phyloP scores from a whole-genome alignment of 1,140 invertebrate genomes.

The Drosophila miranda region DNA sequence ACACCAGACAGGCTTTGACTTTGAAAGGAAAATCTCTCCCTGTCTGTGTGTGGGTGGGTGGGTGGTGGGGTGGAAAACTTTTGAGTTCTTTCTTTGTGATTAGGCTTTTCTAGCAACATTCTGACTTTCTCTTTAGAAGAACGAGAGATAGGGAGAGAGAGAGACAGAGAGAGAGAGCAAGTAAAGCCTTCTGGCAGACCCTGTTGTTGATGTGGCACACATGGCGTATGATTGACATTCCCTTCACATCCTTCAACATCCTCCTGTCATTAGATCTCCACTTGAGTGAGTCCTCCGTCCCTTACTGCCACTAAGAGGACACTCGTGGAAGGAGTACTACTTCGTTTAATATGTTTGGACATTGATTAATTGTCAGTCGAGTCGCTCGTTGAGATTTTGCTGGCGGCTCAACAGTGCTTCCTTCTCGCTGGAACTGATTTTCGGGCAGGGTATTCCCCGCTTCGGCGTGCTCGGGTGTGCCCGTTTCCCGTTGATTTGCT shows the following conservation, averaged over 20 bases:
- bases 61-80: conserved; percentile 18
- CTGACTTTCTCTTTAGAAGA: conserved; percentile 7
- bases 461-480: not conserved
- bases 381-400: conserved; percentile 34
- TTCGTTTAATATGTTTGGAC: conserved; percentile 56
- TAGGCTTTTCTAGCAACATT: conserved; percentile 16
- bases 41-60: too few relatives aligned
- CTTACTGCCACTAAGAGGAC: conserved; percentile 15
- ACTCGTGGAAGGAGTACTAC: conserved; percentile 9
- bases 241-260: conserved; percentile 2
- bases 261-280: conserved; percentile 34
- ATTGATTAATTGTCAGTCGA: conserved; percentile 63
- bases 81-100: conserved; percentile 21
- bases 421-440: not conserved
- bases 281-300: conserved; percentile 17
- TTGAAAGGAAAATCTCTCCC: conserved; percentile 13
- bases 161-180: not conserved
- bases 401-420: not conserved
- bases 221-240: conserved; percentile 65
- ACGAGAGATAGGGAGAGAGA: not conserved
- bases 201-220: conserved; percentile 44
- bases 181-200: conserved; percentile 16
- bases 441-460: too few relatives aligned
- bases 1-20: conserved; percentile 43
- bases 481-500: not conserved